Base-by-base conservation (phyloP, 2,888 invertebrate genomes). In the Resseliella maxima region DNA sequence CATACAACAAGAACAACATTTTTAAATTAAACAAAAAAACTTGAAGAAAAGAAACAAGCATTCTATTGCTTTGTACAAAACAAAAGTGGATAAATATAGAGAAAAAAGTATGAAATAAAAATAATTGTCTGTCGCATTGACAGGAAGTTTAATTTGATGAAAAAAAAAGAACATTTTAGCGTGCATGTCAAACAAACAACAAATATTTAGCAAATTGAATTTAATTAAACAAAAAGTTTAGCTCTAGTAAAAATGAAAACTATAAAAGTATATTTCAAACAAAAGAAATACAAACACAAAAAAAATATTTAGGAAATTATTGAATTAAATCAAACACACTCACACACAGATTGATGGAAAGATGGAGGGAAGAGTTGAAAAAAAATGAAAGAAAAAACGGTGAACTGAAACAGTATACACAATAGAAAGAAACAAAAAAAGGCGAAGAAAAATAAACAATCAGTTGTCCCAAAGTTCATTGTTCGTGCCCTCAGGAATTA, bases 201-300 rank as follows among this genome's bases (percentile, higher is more conserved):
- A 59, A 59, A 24, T 5, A 59, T 31, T 72, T 72, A 72, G 72
- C 72, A 72, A 72, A 72, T 31, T 72, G 72, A 35, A 72, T 72
- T 72, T 31, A 72, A 72, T 72, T 72, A 72, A 59, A 21, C 31
- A 72, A 27, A n/a, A 72, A 72, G 3, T 72, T 31, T 72, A 72
- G 72, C 27, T 72, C 35, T 72, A 35, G 72, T 31, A 35, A 72
- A 72, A 15, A 72, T 5, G 24, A 59, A 50, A 21, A 50, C n/a
- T 50, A 59, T 24, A 59, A 59, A n/a, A 59, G 24, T 2, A 59
- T 59, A 59, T 59, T 50, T 50, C 8, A 59, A 27, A 24, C 24
- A 59, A 59, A 59, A 24, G 24, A n/a, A 24, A 59, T 24, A 27
- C 27, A 59, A 59, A 45, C 45, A 45, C n/a, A n/a, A n/a, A n/a